These are phyloP conservation scores for Bovichtus diacanthus DNA, from an alignment of 2,797 vertebrate species.

Conservation along the genomic window DNA sequence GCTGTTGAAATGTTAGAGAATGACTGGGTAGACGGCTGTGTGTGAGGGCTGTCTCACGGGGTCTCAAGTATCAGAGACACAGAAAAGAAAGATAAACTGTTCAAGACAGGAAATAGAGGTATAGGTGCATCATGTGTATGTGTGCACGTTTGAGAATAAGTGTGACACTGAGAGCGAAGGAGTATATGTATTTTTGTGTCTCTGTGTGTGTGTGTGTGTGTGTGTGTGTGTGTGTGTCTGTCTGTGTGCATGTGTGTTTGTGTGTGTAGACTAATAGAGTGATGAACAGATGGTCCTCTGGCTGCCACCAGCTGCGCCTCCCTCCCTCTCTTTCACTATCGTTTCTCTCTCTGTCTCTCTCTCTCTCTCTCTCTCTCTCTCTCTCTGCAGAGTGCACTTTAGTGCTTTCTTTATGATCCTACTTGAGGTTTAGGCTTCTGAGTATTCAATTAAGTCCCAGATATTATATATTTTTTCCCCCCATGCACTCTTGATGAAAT, in stretches of 20 bases:
- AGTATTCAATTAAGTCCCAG: slow-evolving; percentile 25
- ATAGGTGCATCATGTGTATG: slow-evolving; percentile 34
- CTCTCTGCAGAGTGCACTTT: slow-evolving; percentile 48
- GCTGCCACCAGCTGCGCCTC: slow-evolving; percentile 91
- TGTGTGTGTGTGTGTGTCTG: slow-evolving; percentile 10
- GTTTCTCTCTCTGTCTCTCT: slow-evolving; percentile 17
- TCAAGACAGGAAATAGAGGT: slow-evolving; percentile 43
- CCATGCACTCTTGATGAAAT: neutral
- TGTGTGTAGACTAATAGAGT: slow-evolving; percentile 79
- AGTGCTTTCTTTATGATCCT: slow-evolving; percentile 47
- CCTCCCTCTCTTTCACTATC: slow-evolving; percentile 48
- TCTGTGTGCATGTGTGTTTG: slow-evolving; percentile 42
- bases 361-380: slow-evolving; percentile 16
- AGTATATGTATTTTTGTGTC: neutral
- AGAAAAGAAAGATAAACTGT: slow-evolving; percentile 43
- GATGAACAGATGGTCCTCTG: slow-evolving; percentile 90
- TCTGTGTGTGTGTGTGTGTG: slow-evolving; percentile 1
- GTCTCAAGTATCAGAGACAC: slow-evolving; percentile 34
- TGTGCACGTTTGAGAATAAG: slow-evolving; percentile 5
- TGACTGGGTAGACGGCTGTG: neutral
- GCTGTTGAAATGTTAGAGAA: slow-evolving; percentile 20
- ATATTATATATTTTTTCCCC: neutral
- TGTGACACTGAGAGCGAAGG: neutral
- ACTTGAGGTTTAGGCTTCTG: slow-evolving; percentile 15
- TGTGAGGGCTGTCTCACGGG: slow-evolving; percentile 24